Evolutionary conservation across 2,113 vertebrate genomes (phyloP).

Genomic region (Hymenochirus boettgeri): DNA sequence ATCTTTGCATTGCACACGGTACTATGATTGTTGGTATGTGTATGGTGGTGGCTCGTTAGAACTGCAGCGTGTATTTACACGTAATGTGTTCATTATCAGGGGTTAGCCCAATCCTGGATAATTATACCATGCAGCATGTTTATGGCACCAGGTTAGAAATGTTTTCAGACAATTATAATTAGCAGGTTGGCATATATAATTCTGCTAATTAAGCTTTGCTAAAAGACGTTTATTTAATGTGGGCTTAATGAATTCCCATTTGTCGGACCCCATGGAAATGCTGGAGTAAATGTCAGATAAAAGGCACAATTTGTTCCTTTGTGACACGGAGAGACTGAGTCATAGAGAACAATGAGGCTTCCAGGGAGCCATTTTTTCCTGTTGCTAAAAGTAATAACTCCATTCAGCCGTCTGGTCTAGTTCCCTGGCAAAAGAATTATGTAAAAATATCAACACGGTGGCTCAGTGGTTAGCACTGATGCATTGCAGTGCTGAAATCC

Average conservation of each 20-base stretch:
- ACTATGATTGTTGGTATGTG: not conserved
- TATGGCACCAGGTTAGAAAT: slow-evolving; percentile 17
- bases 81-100: not conserved
- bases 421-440: no score
- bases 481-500: no score
- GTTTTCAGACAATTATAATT: slow-evolving; percentile 41
- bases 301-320: not conserved
- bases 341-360: slow-evolving; percentile 2
- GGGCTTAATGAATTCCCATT: slow-evolving; percentile 34
- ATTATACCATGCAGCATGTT: slow-evolving; percentile 23
- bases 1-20: not conserved
- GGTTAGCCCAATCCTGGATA: not conserved
- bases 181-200: slow-evolving; percentile 34
- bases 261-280: slow-evolving; percentile 27
- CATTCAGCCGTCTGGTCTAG: not conserved
- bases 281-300: slow-evolving; percentile 14
- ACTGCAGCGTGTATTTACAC: not conserved
- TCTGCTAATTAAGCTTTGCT: slow-evolving; percentile 28
- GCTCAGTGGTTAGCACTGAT: no score
- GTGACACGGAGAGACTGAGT: not conserved
- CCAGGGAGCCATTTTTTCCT: not conserved
- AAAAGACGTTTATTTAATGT: slow-evolving; percentile 35
- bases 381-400: not conserved
- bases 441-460: no score
- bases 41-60: not conserved